A percentile compares a stretch with the other conserved stretches of the same genome.
Evolutionary conservation across 2,888 invertebrate genomes (phyloP).

Genomic region (Pyrocoelia pectoralis): DNA sequence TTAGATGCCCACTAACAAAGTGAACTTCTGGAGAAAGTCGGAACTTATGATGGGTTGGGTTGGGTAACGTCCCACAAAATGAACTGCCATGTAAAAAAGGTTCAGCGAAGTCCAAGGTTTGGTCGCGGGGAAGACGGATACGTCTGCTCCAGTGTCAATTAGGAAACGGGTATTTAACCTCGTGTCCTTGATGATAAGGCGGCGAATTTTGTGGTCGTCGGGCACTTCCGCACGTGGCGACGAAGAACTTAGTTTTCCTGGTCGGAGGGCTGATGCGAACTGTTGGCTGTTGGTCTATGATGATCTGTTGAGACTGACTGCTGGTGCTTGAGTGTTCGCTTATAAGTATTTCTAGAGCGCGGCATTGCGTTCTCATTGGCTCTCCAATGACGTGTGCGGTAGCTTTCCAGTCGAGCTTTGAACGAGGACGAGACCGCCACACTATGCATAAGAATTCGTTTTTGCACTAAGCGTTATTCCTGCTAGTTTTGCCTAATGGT

Average conservation of each 20-base stretch:
- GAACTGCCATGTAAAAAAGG: neutral
- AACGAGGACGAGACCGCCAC: too few species aligned
- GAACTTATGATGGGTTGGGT: neutral
- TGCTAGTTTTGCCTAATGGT: too few species aligned
- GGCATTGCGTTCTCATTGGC: too few species aligned
- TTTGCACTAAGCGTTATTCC: too few species aligned
- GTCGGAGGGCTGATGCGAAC: neutral
- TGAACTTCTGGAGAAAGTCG: neutral
- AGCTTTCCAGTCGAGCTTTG: too few species aligned
- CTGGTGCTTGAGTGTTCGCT: too few species aligned
- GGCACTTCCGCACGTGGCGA: neutral
- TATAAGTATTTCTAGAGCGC: too few species aligned
- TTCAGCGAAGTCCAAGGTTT: neutral
- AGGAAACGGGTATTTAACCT: neutral
- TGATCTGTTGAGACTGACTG: too few species aligned
- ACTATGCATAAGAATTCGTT: too few species aligned
- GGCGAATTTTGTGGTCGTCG: neutral
- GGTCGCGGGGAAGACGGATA: neutral
- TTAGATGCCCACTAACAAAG: neutral
- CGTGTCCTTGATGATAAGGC: neutral
- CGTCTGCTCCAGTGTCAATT: constrained; percentile 1
- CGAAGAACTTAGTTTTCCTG: neutral
- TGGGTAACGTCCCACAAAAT: neutral
- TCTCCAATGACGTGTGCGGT: too few species aligned
- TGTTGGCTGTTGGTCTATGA: too few species aligned